Conservation (phyloP, 2,888 invertebrate species). For the Phaedon cochleariae region DNA sequence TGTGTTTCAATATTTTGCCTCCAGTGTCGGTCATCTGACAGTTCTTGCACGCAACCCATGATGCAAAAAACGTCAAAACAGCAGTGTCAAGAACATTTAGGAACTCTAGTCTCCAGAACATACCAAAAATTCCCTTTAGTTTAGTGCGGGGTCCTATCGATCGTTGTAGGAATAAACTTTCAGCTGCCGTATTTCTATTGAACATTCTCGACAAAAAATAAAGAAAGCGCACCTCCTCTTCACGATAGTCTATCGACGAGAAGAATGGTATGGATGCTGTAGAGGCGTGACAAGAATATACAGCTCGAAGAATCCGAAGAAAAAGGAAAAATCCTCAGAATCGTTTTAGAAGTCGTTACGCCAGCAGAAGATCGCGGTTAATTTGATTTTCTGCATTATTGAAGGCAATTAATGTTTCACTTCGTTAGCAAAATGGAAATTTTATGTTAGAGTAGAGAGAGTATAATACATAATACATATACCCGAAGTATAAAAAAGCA, state of each 20-base stretch:
- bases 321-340: slow-evolving; percentile 6
- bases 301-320: neutral
- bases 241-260: slow-evolving; percentile 25
- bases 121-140: too few relatives aligned
- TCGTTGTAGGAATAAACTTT: slow-evolving; percentile 9
- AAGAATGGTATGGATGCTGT: slow-evolving; percentile 8
- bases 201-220: slow-evolving; percentile 5
- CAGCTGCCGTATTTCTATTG: slow-evolving; percentile 3
- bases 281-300: neutral
- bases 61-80: too few relatives aligned
- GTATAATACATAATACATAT: too few relatives aligned
- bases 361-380: neutral
- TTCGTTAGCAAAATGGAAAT: neutral
- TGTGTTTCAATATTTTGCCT: too few relatives aligned
- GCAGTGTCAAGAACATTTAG: too few relatives aligned
- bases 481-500: too few relatives aligned
- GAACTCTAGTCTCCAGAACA: too few relatives aligned
- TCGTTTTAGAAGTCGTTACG: slow-evolving; percentile 1
- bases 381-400: slow-evolving; percentile 13
- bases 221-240: slow-evolving; percentile 27
- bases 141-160: too few relatives aligned
- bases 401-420: slow-evolving; percentile 10
- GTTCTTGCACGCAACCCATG: too few relatives aligned
- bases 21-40: too few relatives aligned
- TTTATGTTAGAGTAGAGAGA: neutral